Conservation (phyloP, 2,888 invertebrate species). For the Podabrus alpinus region DNA sequence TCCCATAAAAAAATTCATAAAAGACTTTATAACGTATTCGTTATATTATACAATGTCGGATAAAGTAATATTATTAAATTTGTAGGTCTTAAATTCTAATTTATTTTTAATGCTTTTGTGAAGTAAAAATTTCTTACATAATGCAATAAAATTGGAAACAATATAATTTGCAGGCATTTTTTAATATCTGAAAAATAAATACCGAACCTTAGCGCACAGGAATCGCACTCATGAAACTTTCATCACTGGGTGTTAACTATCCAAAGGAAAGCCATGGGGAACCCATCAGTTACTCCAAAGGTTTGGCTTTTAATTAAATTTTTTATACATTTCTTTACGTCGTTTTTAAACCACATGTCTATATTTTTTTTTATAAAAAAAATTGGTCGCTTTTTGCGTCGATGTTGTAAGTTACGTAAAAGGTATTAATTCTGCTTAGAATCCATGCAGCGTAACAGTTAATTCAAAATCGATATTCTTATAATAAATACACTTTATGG, state of each 20-base stretch:
- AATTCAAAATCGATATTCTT: constrained; percentile 36
- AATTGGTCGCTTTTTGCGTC: neutral
- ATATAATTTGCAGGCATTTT: neutral
- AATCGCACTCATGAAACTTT: neutral
- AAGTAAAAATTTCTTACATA: neutral
- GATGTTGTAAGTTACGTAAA: neutral
- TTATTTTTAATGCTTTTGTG: neutral
- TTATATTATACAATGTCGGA: neutral
- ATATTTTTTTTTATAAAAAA: neutral
- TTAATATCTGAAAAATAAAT: neutral
- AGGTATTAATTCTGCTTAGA: constrained; percentile 20
- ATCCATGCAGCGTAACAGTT: constrained; percentile 27
- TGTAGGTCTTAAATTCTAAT: neutral
- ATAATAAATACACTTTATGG: constrained; percentile 32
- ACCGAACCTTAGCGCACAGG: neutral
- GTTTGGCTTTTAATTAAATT: neutral
- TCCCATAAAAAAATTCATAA: neutral
- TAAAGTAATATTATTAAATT: neutral
- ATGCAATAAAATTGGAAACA: neutral
- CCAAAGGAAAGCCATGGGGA: neutral
- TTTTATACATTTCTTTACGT: neutral
- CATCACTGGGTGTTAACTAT: neutral
- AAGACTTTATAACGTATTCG: neutral
- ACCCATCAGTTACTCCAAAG: neutral
- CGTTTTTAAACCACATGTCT: neutral